Base-by-base conservation (phyloP, 2,888 invertebrate species). In the Drosophila diplacantha region DNA sequence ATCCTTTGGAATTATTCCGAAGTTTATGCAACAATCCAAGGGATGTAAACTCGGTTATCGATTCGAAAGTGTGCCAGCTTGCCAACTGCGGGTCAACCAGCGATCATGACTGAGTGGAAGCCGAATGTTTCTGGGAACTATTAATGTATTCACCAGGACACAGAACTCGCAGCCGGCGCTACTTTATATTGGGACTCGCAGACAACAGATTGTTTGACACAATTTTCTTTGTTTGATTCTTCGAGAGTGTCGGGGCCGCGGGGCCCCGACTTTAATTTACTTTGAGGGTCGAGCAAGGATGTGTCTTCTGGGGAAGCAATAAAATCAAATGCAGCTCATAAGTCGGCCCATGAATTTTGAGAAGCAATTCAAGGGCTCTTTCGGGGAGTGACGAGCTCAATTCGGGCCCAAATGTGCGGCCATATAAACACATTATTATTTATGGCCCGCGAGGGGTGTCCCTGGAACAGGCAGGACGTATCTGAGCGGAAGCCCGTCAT, bases 281-380 rank as follows among this genome's bases (percentile, higher is more conserved):
- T 37, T 29, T n/a, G 35, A 41, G 47, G 26, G 39, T 61, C 64
- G 52, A 24, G 18, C 24, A 9, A 31, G 20, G 50, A 34, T 41
- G 46, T 16, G 7, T 29, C 26, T 37, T 56, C 35, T 52, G 29
- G 12, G 14, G 26, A 18, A 52, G 67, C 69, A 71, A 77, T 74
- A 69, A 74, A 77, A 77, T 80, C 71, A 71, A 56, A 73, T 66
- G 66, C 70, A 43, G 32, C 55, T 41, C 67, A 69, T 73, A 71
- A 78, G 56, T 65, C 64, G 56, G 34, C 46, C 63, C 62, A 77
- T 80, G 80, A 77, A 80, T 80, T 68, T 73, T 74, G 66, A 77
- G 80, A 70, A 65, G 80, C 71, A 70, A 61, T 64, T 70, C 43
- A 5, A 46, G 52, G 37, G 54, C 44, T 66, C 46, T 53, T 54